phyloP scores from a whole-genome alignment of 2,113 vertebrate species.

The Halichoeres trimaculatus region DNA sequence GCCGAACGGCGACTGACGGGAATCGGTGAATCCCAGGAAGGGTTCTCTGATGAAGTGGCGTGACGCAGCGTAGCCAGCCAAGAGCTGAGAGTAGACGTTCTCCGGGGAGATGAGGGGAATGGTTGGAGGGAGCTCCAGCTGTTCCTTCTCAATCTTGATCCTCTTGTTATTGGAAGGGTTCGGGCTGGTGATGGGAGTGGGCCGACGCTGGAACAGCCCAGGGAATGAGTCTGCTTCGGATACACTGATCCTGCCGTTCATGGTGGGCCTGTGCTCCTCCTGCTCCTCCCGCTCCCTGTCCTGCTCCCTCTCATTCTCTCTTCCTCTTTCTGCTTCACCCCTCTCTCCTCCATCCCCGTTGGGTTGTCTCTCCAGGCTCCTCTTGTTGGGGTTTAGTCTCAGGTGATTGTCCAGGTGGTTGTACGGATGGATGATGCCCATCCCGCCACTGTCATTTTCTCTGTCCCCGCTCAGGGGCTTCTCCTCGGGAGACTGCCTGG shows the following conservation, averaged over 20 bases:
- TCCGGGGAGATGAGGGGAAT: conserved; percentile 96
- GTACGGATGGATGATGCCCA: conserved; percentile 91
- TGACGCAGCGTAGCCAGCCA: conserved; percentile 97
- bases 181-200: conserved; percentile 92
- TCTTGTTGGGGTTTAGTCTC: conserved; percentile 90
- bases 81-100: conserved; percentile 99
- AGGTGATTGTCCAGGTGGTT: conserved; percentile 96
- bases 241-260: conserved; percentile 92
- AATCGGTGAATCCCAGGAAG: conserved; percentile 96
- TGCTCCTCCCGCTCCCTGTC: conserved; percentile 83
- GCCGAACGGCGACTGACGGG: conserved; percentile 96
- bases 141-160: conserved; percentile 99
- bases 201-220: conserved; percentile 93
- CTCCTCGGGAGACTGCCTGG: conserved; percentile 86
- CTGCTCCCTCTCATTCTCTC: conserved; percentile 84
- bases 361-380: conserved; percentile 86
- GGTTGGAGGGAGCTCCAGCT: conserved; percentile 92
- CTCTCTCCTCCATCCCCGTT: conserved; percentile 84
- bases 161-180: conserved; percentile 92
- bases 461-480: conserved; percentile 89
- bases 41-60: conserved; percentile 99
- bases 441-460: conserved; percentile 89
- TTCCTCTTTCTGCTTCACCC: conserved; percentile 83
- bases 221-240: conserved; percentile 89
- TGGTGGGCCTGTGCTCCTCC: conserved; percentile 84